Base-by-base conservation (phyloP, 2,888 invertebrate genomes). In the Leucania comma region DNA sequence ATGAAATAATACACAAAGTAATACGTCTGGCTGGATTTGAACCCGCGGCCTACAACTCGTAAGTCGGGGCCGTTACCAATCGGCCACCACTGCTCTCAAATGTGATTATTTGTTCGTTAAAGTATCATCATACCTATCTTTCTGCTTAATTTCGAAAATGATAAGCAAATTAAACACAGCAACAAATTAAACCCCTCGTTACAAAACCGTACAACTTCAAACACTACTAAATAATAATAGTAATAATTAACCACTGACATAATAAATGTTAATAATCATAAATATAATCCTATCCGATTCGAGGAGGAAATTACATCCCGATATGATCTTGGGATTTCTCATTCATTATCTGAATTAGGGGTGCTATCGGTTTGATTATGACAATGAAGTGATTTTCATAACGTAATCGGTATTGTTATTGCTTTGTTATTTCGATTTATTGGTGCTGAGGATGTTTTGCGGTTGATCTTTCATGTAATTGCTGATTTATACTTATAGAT, bases 281-380 rank as follows among this genome's bases (percentile, higher is more conserved):
- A 65, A 75, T 59, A 70, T 68, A 72, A 78, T 77, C 46, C 69
- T 64, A 86, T 84, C 82, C 76, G 74, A 86, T 85, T 76, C 81
- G 78, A 78, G 81, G 65, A 78, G 87, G 88, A 88, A 89, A 91
- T 91, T 90, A 89, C 88, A 83, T 86, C 84, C 67, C 74, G 90
- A 90, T 91, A 87, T 86, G 88, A 90, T 91, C 90, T 88, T 64
- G 56, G 46, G 80, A 85, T 87, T 83, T 85, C 89, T 82, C 90
- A 89, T 92, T 89, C 83, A 90, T 91, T 93, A 91, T 89, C 87
- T 68, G 24, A 87, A 86, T 89, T 90, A 91, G 89, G 88, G 89
- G 89, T 88, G 83, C 79, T 83, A 88, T 87, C 81, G 78, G 77
- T 86, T 80, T 82, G 84, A 86, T 88, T 88, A 87, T 80, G 78